phyloP scores from a whole-genome alignment of 1,140 invertebrate genomes.

The Drosophila arawakana region DNA sequence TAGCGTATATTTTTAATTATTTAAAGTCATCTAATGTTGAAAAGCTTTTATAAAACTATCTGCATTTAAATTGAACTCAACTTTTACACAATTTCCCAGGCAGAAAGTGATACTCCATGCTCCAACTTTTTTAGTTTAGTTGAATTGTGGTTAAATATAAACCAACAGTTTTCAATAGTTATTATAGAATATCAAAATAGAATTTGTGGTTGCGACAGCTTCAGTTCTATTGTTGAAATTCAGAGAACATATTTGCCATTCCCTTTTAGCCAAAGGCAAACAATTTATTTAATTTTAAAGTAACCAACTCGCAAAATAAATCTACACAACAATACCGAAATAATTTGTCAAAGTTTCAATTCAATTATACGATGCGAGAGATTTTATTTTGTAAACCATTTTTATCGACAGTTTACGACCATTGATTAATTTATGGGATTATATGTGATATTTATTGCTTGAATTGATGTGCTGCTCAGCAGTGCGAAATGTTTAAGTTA shows the following conservation, averaged over 20 bases:
- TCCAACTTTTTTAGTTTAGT: too few species aligned
- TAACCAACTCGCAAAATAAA: background rate
- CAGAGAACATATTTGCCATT: background rate
- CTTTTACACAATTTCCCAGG: background rate
- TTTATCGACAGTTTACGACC: constrained; percentile 55
- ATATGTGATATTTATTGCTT: constrained; percentile 39
- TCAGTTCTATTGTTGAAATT: background rate
- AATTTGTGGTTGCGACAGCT: too few species aligned
- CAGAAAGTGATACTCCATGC: background rate
- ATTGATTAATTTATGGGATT: constrained; percentile 61
- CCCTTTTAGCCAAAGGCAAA: background rate
- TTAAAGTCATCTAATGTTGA: background rate
- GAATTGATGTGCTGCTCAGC: constrained; percentile 27
- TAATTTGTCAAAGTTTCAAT: constrained; percentile 52
- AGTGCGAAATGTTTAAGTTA: constrained; percentile 11
- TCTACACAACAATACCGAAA: constrained; percentile 32
- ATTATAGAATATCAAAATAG: too few species aligned
- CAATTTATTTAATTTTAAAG: background rate
- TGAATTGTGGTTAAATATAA: too few species aligned
- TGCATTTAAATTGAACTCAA: background rate
- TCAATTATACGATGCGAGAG: constrained; percentile 49
- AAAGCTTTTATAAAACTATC: background rate
- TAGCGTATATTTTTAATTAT: background rate
- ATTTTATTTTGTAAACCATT: constrained; percentile 37
- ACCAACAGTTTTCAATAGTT: too few species aligned